Evolutionary conservation across 2,888 invertebrate species (phyloP), one percentile per base, ranked within the genome.

Genomic region (Chloroclystis v-ata): DNA sequence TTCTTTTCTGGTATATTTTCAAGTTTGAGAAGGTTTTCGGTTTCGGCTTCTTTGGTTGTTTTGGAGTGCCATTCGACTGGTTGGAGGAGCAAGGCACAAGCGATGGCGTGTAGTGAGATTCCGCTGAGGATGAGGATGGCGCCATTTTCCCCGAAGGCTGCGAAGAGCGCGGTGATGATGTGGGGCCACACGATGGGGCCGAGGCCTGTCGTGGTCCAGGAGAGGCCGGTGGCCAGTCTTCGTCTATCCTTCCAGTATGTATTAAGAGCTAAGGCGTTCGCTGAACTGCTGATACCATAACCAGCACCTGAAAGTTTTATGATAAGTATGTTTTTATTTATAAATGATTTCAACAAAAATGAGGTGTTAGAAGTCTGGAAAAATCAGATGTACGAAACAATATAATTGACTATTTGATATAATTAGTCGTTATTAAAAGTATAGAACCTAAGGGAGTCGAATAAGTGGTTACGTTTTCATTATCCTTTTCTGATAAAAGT

Each of bases 161-260:
- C 75, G 67, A 92, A 86, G n/a, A 94, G 71, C 7, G 79, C 78
- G 10, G 92, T 93, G 41, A 94, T 92, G 13, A 94, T 81, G 60
- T 92, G 90, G 1, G 94, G 94, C 89, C 93, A 91, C 40, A 93
- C 63, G 29, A 94, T 92, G 1, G 94, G 93, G 0, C 94, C 94
- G 16, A 94, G 67, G 0, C 92, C 94, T 1, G 93, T 93, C 0
- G 91, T 90, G 0, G 92, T 92, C 89, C 93, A 93, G 56, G 92
- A 91, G 43, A 92, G 79, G 0, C 93, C 92, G 0, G 93, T 92
- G 0, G 94, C 94, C 29, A 92, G 79, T 66, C 93, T 87, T 70
- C 94, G 87, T 69, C 90, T 90, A 41, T 90, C 86, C 68, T 91
- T 92, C 83, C 94, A 94, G 70, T 92, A 94, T 2, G 93, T 93